Conservation (phyloP, 2,113 vertebrate genomes). For the Anoplopoma fimbria region DNA sequence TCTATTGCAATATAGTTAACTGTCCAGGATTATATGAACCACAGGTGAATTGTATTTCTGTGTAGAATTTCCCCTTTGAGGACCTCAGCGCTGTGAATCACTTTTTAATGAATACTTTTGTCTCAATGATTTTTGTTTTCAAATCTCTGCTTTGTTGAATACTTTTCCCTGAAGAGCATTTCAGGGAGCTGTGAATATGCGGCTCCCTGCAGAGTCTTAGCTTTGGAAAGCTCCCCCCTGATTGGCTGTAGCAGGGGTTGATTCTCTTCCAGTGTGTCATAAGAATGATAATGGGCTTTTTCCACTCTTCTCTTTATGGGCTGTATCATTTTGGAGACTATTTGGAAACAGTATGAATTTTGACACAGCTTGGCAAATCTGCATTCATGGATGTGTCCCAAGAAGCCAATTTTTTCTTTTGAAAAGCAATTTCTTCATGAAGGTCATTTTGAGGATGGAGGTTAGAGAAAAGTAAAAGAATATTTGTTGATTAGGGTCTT, state of each 20-base stretch:
- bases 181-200: neutral
- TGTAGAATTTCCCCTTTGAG: neutral
- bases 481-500: slow-evolving; percentile 8
- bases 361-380: slow-evolving; percentile 46
- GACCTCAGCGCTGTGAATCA: neutral
- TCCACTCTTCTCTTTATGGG: slow-evolving; percentile 40
- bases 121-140: slow-evolving; percentile 16
- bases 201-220: slow-evolving; percentile 45
- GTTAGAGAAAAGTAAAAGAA: slow-evolving; percentile 3
- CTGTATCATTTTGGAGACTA: slow-evolving; percentile 37
- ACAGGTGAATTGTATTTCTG: neutral
- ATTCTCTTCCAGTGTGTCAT: slow-evolving; percentile 38
- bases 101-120: slow-evolving; percentile 18
- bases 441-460: slow-evolving; percentile 4
- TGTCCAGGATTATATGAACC: neutral
- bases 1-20: neutral
- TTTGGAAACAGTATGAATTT: slow-evolving; percentile 41
- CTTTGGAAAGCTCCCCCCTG: slow-evolving; percentile 29
- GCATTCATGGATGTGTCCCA: slow-evolving; percentile 37
- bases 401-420: slow-evolving; percentile 8
- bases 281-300: slow-evolving; percentile 60
- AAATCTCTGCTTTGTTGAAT: slow-evolving; percentile 33
- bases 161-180: slow-evolving; percentile 31
- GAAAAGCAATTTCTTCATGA: slow-evolving; percentile 18
- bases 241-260: slow-evolving; percentile 46